Percentiles rank a stretch among this genome's conserved stretches.
Conservation (phyloP, 2,888 invertebrate genomes). For the Luffia ferchaultella region DNA sequence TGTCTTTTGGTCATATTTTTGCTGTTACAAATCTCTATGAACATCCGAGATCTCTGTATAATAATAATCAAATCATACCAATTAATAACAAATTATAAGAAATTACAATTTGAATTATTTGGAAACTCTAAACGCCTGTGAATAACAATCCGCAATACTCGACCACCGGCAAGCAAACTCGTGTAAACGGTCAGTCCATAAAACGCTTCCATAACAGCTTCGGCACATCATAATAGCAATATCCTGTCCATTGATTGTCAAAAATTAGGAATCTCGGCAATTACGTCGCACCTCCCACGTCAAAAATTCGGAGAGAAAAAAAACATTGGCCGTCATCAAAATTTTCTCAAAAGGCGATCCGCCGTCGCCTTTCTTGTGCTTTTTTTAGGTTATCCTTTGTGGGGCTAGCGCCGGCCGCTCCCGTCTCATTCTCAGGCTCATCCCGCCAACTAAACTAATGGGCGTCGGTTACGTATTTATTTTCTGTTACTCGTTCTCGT, state of each 20-base stretch:
- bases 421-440: conserved; percentile 55
- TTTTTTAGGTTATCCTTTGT: conserved; percentile 56
- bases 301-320: conserved; percentile 45
- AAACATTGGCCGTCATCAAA: conserved; percentile 53
- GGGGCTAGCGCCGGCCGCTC: conserved; percentile 56
- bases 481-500: conserved; percentile 58
- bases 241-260: conserved; percentile 65
- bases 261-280: conserved; percentile 65
- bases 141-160: not conserved
- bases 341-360: conserved; percentile 48
- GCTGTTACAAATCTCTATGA: too few relatives aligned
- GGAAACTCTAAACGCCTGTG: not conserved
- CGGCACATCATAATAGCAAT: conserved; percentile 56
- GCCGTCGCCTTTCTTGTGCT: conserved; percentile 34
- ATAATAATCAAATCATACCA: too few relatives aligned
- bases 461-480: conserved; percentile 61
- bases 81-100: too few relatives aligned
- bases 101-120: too few relatives aligned
- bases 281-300: conserved; percentile 62
- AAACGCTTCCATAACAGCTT: conserved; percentile 12
- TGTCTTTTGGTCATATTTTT: too few relatives aligned
- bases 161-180: not conserved
- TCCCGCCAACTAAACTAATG: conserved; percentile 29
- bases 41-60: too few relatives aligned
- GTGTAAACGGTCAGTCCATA: too few relatives aligned